Evolutionary conservation across 1,140 invertebrate species (phyloP), one percentile per base, ranked within the genome.

Genomic region (Drosophila mauritiana): DNA sequence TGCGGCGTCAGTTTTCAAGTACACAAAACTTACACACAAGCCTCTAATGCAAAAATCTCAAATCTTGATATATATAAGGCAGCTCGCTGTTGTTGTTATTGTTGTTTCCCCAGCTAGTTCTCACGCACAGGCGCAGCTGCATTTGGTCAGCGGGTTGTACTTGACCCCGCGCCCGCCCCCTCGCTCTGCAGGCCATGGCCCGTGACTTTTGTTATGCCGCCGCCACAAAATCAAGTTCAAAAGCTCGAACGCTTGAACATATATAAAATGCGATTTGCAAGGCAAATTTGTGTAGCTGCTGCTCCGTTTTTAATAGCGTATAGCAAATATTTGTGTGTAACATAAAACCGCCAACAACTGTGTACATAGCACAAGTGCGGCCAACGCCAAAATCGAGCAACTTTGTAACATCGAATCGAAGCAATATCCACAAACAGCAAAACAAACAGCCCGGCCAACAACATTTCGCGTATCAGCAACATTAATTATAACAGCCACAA

Each of bases 21-120:
- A 89, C 79, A 81, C 77, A 68, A 43, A 31, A 31, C 31, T 31
- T 8, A 12, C 62, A 54, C 22, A 45, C 31, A 22, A 72, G 37
- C 37, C 46, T 51, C 74, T 78, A 88, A 86, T 86, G 83, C 84
- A 86, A 88, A 75, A 88, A 89, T 84, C 79, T 59, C 73, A 67
- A 89, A 89, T 89, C 84, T 90, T 90, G 84, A 88, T 88, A 88
- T 89, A 89, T 84, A 84, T 89, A 86, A 86, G 79, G 83, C 83
- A 77, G 55, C 34, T 39, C 17, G 31, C 39, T 58, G 58, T 51
- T 57, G 62, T 45, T 46, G 65, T 54, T 80, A 39, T 69, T 75
- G 43, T 46, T 46, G 5, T 51, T 10, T 34, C 8, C 61, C 53
- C 63, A 75, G 61, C 77, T 78, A 67, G 84, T 89, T 89, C 84